These are phyloP conservation scores for Poecilia gillii DNA, from an alignment of 2,797 vertebrate genomes.

Conservation along the genomic window DNA sequence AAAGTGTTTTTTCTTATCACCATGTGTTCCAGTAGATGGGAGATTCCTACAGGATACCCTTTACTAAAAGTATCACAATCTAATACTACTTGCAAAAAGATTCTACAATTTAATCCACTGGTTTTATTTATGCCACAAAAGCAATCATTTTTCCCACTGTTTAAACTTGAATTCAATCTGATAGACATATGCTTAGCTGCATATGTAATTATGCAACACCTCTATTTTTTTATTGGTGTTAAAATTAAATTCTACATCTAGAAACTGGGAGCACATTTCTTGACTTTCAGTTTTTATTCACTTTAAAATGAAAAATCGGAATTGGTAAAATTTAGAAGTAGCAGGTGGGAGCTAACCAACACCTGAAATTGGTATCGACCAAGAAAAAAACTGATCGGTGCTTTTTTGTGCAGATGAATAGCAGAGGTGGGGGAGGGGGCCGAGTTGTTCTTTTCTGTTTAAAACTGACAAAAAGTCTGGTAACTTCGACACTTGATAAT, in stretches of 20 bases:
- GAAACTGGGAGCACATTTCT: not conserved
- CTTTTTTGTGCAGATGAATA: not conserved
- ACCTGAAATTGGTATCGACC: not conserved
- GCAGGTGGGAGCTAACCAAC: not conserved
- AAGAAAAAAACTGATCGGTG: not conserved
- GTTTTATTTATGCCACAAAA: not conserved
- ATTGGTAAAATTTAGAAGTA: not conserved
- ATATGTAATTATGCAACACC: not conserved
- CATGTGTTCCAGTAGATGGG: not conserved
- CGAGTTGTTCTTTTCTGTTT: not conserved
- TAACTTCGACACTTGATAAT: not conserved
- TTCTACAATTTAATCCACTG: not conserved
- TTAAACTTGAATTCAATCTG: not conserved
- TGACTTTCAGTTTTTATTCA: not conserved
- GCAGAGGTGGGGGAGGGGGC: not conserved
- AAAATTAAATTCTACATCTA: not conserved
- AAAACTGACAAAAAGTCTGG: not conserved
- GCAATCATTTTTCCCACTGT: not conserved
- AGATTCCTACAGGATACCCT: not conserved
- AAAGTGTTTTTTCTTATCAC: not conserved
- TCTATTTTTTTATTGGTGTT: not conserved
- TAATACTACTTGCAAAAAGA: not conserved
- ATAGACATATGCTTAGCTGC: not conserved
- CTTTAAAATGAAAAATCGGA: not conserved
- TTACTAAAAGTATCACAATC: not conserved